These are phyloP conservation scores for Garra rufa DNA, from an alignment of 2,113 vertebrate species.

Conservation along the genomic window DNA sequence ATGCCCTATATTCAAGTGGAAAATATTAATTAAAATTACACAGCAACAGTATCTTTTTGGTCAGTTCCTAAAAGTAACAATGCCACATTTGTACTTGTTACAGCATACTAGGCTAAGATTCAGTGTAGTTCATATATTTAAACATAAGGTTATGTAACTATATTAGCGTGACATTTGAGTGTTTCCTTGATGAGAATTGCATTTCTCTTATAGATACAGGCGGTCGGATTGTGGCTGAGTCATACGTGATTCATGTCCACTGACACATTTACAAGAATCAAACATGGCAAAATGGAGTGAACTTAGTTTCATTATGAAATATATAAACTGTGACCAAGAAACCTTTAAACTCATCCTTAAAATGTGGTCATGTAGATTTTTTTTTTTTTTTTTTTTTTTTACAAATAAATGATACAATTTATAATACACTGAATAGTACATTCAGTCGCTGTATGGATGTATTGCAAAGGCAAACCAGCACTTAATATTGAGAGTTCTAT, in stretches of 20 bases:
- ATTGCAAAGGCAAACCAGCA: not conserved
- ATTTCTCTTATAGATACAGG: not conserved
- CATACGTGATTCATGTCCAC: slow-evolving; percentile 23
- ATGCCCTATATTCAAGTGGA: no score
- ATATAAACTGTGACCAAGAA: not conserved
- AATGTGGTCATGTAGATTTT: not conserved
- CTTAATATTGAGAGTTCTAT: slow-evolving; percentile 59
- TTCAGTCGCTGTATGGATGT: not conserved
- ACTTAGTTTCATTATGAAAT: slow-evolving; percentile 23
- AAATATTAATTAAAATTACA: no score
- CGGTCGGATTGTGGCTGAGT: not conserved
- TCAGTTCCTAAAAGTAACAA: not conserved
- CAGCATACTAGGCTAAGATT: not conserved
- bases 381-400: not conserved
- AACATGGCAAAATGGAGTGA: not conserved
- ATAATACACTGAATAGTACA: not conserved
- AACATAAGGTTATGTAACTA: not conserved
- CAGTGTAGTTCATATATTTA: not conserved
- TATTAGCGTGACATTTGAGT: not conserved
- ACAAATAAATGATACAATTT: not conserved
- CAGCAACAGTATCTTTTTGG: no score
- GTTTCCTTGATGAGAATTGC: not conserved
- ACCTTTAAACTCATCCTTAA: not conserved
- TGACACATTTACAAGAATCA: slow-evolving; percentile 20
- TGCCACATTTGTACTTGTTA: not conserved